A percentile compares a stretch with the other conserved stretches of the same genome.
Evolutionary conservation across 2,797 vertebrate genomes (phyloP).

Genomic region (Fistularia tabacaria): DNA sequence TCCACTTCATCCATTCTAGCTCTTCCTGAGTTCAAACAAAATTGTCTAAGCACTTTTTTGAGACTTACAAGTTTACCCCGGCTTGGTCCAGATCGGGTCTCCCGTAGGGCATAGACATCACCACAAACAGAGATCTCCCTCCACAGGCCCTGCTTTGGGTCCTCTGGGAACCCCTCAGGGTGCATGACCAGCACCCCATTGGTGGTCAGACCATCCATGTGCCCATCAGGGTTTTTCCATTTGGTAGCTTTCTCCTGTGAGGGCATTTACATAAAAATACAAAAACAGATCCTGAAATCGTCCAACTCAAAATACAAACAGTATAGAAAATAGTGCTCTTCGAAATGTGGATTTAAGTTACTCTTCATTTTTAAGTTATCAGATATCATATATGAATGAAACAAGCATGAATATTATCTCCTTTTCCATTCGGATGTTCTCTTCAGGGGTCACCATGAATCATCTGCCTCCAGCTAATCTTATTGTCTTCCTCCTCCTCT

Average conservation of each 20-base stretch:
- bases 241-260: constrained; percentile 78
- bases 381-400: no score
- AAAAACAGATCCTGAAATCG: background rate
- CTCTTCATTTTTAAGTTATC: no score
- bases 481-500: no score
- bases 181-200: constrained; percentile 97
- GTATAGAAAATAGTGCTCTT: no score
- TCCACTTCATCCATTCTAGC: background rate
- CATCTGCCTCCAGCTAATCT: no score
- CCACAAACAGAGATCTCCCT: constrained; percentile 96
- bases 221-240: constrained; percentile 80
- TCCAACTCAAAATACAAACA: background rate
- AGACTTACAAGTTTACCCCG: constrained; percentile 85
- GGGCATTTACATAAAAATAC: background rate
- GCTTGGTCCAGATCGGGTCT: constrained; percentile 92
- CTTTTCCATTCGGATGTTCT: no score
- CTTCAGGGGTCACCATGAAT: no score
- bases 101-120: constrained; percentile 89
- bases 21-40: no score
- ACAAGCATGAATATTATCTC: no score
- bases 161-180: constrained; percentile 89
- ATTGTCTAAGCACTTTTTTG: background rate
- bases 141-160: constrained; percentile 91
- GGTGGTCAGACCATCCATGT: constrained; percentile 80
- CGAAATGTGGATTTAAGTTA: no score